A percentile compares a stretch with the other conserved stretches of the same genome.
These are phyloP conservation scores for Oikopleura dioica DNA, from an alignment of 23 tunicate species.

Conservation along the genomic window DNA sequence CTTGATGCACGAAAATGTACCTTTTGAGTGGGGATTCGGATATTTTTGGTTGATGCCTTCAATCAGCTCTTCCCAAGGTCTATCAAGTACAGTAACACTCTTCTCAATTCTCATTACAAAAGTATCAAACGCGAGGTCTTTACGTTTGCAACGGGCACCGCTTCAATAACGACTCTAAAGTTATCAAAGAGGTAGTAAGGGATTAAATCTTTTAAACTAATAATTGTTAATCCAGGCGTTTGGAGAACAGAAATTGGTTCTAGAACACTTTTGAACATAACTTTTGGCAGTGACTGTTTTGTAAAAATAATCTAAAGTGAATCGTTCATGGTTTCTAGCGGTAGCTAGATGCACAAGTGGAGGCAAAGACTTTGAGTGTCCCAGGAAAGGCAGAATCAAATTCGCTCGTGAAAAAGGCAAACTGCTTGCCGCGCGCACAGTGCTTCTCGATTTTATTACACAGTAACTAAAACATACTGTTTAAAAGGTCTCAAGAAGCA, in stretches of 20 bases:
- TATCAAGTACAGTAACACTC: neutral
- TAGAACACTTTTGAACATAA: neutral
- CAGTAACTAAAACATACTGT: neutral
- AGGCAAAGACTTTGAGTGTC: neutral
- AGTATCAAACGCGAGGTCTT: no score
- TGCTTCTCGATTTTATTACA: slow-evolving; percentile 5
- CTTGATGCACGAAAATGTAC: neutral
- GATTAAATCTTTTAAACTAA: no score
- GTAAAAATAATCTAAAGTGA: no score
- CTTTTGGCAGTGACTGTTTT: neutral
- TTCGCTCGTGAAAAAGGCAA: slow-evolving; percentile 7
- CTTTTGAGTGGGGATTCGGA: neutral
- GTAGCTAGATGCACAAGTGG: slow-evolving; percentile 10
- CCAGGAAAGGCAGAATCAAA: slow-evolving; percentile 10
- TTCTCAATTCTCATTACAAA: slow-evolving; percentile 1
- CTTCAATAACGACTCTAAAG: no score
- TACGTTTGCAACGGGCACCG: no score
- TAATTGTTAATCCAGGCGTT: no score
- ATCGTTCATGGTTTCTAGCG: no score
- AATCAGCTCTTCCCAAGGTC: neutral
- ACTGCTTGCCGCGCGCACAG: neutral
- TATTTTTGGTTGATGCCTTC: slow-evolving; percentile 9
- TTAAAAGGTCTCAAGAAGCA: no score
- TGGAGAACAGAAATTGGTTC: no score
- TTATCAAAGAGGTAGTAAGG: no score